Base-by-base conservation (phyloP, 2,797 vertebrate species). In the Bovichtus variegatus region DNA sequence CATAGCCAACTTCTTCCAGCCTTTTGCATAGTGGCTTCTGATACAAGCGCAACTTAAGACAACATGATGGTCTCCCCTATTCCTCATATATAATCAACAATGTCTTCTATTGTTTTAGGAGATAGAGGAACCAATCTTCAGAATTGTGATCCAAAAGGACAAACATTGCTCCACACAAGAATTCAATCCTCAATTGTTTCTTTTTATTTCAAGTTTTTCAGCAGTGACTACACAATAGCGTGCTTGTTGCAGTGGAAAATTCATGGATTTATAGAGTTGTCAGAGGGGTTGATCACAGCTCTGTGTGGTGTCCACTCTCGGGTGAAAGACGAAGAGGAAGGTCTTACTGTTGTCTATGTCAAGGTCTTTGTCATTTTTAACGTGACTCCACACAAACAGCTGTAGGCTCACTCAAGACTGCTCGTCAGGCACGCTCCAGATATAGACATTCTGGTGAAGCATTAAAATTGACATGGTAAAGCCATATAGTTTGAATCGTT, bases 331-430 rank as follows among this genome's bases (percentile, higher is more conserved):
- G 41, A 78, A 87, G 55, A 73, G 71, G 62, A 65, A 78, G 55
- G 75, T 53, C 67, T 80, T 74, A 40, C 21, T 44, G 69, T 68
- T 78, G 68, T 66, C 53, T 1, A 49, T 80, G 85, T 91, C 82
- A 92, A 88, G 85, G 66, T 80, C 87, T 91, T 83, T 82, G 87
- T 91, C 84, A 70, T 87, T 75, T 88, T 89, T 61, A 81, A 84
- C 70, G 54, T 67, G 76, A 87, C 85, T 82, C 47, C 27, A 71
- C 74, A 83, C 62, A 73, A 82, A 80, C 70, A 73, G 74, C 50
- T 72, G 76, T 53, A 51, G 59, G 57, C 62, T 70, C 21, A 10
- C 75, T 71, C 60, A 50, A 47, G 29, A 15, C 12, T 13, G 70
- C 58, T 61, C 75, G 71, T 67, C 74, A 82, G 63, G 40, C 81